These are phyloP conservation scores for Lottia gigantea DNA, from an alignment of 2,888 invertebrate genomes.

Conservation along the genomic window DNA sequence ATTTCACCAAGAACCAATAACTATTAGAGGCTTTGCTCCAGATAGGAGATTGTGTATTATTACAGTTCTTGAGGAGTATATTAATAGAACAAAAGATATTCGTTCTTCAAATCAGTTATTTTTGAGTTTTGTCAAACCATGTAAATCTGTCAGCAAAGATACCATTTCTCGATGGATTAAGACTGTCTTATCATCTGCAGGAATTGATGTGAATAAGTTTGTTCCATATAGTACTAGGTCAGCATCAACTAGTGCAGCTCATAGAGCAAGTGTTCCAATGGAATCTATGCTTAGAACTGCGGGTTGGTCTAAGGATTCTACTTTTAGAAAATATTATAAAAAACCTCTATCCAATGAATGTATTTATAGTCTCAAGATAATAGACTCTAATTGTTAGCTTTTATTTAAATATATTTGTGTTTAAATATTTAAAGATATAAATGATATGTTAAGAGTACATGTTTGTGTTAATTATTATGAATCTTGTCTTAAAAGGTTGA, in stretches of 20 bases:
- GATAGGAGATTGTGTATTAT: constrained; percentile 18
- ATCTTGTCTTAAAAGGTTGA: too few relatives aligned
- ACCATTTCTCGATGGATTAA: constrained; percentile 37
- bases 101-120: constrained; percentile 16
- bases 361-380: background rate
- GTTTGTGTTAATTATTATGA: too few relatives aligned
- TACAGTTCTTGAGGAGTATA: background rate
- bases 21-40: background rate
- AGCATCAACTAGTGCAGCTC: background rate
- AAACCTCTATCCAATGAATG: background rate
- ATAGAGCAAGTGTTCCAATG: background rate
- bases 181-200: constrained; percentile 22
- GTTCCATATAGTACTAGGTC: constrained; percentile 27
- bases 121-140: constrained; percentile 32
- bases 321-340: background rate
- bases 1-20: constrained; percentile 15
- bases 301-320: background rate
- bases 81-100: constrained; percentile 13
- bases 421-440: too few relatives aligned
- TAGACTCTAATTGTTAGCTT: too few relatives aligned
- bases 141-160: constrained; percentile 28
- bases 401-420: too few relatives aligned
- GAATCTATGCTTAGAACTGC: background rate
- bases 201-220: constrained; percentile 24
- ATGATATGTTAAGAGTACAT: too few relatives aligned